phyloP scores from a whole-genome alignment of 2,113 vertebrate genomes.

The Symphodus melops region DNA sequence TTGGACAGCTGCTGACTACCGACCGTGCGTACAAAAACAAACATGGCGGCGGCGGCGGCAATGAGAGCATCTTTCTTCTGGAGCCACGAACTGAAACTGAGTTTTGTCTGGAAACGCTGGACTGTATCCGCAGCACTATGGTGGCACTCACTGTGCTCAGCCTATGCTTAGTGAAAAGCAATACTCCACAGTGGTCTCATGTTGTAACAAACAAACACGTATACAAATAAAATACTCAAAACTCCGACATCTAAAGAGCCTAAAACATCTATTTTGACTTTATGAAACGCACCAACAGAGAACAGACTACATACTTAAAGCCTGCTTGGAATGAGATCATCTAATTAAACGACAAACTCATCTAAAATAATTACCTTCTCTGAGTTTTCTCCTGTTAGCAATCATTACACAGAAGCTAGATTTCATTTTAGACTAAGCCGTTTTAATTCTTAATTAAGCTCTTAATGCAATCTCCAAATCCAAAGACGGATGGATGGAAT shows the following conservation, averaged over 20 bases:
- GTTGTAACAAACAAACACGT: no score
- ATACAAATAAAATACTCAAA: no score
- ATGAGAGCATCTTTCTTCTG: no score
- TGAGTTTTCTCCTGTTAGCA: conserved; percentile 1
- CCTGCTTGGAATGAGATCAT: not conserved
- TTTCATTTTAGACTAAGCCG: conserved; percentile 1
- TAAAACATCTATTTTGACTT: not conserved
- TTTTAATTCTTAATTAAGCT: not conserved
- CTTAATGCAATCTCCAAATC: not conserved
- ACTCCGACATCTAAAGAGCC: not conserved
- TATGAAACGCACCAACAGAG: not conserved
- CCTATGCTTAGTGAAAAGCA: no score
- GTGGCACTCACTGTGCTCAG: no score
- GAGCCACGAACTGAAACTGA: no score
- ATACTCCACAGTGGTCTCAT: no score
- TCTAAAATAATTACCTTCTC: conserved; percentile 2
- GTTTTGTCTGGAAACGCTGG: no score
- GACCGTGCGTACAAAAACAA: no score
- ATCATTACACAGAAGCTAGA: conserved; percentile 2
- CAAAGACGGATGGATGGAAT: not conserved
- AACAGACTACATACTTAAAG: not conserved
- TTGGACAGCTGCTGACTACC: no score
- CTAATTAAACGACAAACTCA: not conserved
- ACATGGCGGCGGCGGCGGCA: no score
- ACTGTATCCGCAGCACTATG: no score